These are phyloP conservation scores for Halichondria panicea DNA, from an alignment of 37 sponge, comb jelly and placozoan species.

Conservation along the genomic window DNA sequence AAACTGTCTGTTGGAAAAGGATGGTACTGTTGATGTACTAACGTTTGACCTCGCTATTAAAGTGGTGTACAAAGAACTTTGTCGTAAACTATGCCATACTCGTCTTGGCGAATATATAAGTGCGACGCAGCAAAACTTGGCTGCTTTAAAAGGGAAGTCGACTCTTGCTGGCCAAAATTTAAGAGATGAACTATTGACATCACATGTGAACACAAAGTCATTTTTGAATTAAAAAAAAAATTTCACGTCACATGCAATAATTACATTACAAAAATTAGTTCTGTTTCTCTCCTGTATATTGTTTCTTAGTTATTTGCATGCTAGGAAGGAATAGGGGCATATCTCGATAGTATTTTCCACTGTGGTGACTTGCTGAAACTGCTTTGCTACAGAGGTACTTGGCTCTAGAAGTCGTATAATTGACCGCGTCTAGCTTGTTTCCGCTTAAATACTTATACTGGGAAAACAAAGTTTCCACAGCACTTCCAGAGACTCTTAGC, in stretches of 20 bases:
- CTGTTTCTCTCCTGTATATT: too few species aligned
- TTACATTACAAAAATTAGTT: too few species aligned
- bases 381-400: neutral
- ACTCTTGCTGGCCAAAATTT: constrained; percentile 34
- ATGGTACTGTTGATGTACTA: neutral
- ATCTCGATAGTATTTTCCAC: constrained; percentile 31
- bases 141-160: constrained; percentile 18
- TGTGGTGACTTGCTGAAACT: constrained; percentile 15
- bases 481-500: constrained; percentile 19
- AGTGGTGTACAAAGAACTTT: constrained; percentile 2
- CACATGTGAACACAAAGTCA: constrained; percentile 23
- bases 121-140: constrained; percentile 21
- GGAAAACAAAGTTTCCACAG: constrained; percentile 29
- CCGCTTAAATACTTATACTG: constrained; percentile 14
- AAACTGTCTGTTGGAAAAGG: neutral
- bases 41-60: neutral
- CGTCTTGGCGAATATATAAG: constrained; percentile 23
- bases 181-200: constrained; percentile 20
- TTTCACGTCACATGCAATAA: too few species aligned
- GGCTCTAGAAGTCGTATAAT: constrained; percentile 28
- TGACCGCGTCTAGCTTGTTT: neutral
- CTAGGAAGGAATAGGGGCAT: neutral
- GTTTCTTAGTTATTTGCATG: neutral
- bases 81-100: constrained; percentile 24
- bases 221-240: neutral